These are phyloP conservation scores for Ruditapes philippinarum DNA, from an alignment of 1,140 invertebrate genomes.

Conservation along the genomic window DNA sequence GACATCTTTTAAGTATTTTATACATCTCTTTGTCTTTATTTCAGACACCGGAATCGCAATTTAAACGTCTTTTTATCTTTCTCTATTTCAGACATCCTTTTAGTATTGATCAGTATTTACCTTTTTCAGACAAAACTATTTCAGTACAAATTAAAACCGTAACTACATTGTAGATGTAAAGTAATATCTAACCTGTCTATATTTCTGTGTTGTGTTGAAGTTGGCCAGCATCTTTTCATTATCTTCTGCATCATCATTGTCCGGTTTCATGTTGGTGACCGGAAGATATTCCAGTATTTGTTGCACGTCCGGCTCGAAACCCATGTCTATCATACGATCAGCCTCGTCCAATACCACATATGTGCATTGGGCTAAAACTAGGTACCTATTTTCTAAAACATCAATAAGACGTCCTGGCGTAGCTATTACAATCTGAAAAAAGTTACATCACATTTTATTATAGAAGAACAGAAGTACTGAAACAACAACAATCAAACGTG, in stretches of 20 bases:
- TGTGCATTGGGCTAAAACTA: slow-evolving; percentile 97
- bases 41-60: too few relatives aligned
- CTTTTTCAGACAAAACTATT: too few relatives aligned
- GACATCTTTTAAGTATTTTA: too few relatives aligned
- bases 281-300: slow-evolving; percentile 99
- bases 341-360: slow-evolving; percentile 92
- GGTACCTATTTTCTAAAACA: slow-evolving; percentile 99
- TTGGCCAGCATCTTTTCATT: slow-evolving; percentile 96
- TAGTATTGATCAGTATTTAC: too few relatives aligned
- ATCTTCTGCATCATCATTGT: slow-evolving; percentile 99
- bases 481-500: too few relatives aligned
- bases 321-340: slow-evolving; percentile 99
- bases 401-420: slow-evolving; percentile 99
- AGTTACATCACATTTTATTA: too few relatives aligned
- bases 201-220: slow-evolving; percentile 97
- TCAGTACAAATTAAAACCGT: too few relatives aligned
- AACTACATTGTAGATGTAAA: too few relatives aligned
- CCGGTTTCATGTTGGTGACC: slow-evolving; percentile 99
- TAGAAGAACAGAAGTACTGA: too few relatives aligned
- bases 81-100: too few relatives aligned
- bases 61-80: too few relatives aligned
- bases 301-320: slow-evolving; percentile 99
- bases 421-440: slow-evolving; percentile 97
- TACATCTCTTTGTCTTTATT: too few relatives aligned
- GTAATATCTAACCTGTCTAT: slow-evolving; percentile 95